Evolutionary conservation across 2,113 vertebrate species (phyloP).

Genomic region (Passer montanus): DNA sequence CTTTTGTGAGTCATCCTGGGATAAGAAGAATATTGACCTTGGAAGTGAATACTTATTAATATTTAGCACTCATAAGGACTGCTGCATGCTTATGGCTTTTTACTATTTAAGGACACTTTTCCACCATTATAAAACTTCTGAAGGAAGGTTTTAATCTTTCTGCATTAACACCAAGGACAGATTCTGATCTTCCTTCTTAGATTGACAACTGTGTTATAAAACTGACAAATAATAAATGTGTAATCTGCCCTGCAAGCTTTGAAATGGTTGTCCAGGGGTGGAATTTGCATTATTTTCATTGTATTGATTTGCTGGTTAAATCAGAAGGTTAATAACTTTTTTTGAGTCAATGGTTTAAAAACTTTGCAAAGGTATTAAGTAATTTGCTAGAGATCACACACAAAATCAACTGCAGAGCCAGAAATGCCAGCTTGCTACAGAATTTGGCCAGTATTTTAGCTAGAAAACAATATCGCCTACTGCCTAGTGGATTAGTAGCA

Average conservation of each 20-base stretch:
- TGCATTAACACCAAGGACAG: neutral
- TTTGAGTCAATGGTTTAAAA: neutral
- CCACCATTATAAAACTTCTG: neutral
- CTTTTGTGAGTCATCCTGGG: slow-evolving; percentile 27
- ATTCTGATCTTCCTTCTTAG: neutral
- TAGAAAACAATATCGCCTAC: neutral
- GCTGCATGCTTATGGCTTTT: neutral
- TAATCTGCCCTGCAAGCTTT: neutral
- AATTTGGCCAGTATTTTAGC: neutral
- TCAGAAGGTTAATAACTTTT: neutral
- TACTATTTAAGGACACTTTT: neutral
- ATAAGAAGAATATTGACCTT: slow-evolving; percentile 1
- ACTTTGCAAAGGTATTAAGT: neutral
- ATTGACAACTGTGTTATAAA: neutral
- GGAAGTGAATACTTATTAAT: neutral
- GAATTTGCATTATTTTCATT: neutral
- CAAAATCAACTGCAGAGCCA: neutral
- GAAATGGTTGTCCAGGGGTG: neutral
- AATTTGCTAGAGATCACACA: neutral
- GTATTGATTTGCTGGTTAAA: neutral
- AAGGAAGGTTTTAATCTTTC: neutral
- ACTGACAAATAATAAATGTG: neutral
- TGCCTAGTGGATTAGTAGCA: neutral
- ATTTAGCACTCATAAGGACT: neutral
- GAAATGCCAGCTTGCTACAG: neutral